Percentiles rank a stretch among this genome's conserved stretches.
Conservation (phyloP, 1,140 invertebrate genomes). For the Nasonia longicornis region DNA sequence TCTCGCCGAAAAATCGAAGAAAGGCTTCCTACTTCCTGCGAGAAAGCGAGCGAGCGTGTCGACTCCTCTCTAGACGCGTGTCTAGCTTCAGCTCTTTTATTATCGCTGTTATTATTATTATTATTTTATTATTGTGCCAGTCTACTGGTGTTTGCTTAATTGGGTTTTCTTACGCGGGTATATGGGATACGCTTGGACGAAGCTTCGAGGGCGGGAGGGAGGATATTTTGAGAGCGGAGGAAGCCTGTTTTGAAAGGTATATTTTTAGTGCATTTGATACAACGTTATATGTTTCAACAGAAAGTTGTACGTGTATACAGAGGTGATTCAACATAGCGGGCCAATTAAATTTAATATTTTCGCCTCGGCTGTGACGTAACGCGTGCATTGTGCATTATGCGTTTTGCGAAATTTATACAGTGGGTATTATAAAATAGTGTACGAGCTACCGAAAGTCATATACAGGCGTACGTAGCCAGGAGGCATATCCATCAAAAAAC, state of each 20-base stretch:
- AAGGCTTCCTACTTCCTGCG: constrained; percentile 43
- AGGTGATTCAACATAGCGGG: not conserved
- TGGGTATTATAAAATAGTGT: not conserved
- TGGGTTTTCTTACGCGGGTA: not conserved
- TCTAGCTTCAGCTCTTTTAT: not conserved
- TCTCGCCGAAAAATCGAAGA: constrained; percentile 31
- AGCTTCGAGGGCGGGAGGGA: too few relatives aligned
- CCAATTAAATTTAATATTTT: not conserved
- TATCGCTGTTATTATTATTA: not conserved
- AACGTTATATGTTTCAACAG: too few relatives aligned
- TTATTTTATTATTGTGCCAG: too few relatives aligned
- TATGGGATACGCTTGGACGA: too few relatives aligned
- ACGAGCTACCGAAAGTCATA: not conserved
- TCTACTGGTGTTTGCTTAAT: not conserved
- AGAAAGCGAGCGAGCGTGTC: constrained; percentile 11
- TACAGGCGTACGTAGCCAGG: not conserved
- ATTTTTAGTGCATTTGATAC: too few relatives aligned
- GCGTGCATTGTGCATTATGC: not conserved
- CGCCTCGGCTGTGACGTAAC: not conserved
- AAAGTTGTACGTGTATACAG: too few relatives aligned
- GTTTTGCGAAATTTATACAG: not conserved
- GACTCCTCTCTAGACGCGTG: not conserved
- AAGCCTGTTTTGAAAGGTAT: too few relatives aligned
- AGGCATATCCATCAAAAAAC: constrained; percentile 11
- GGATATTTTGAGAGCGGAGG: too few relatives aligned